Evolutionary conservation across 2,113 vertebrate genomes (phyloP).

Genomic region (Indicator maculatus): DNA sequence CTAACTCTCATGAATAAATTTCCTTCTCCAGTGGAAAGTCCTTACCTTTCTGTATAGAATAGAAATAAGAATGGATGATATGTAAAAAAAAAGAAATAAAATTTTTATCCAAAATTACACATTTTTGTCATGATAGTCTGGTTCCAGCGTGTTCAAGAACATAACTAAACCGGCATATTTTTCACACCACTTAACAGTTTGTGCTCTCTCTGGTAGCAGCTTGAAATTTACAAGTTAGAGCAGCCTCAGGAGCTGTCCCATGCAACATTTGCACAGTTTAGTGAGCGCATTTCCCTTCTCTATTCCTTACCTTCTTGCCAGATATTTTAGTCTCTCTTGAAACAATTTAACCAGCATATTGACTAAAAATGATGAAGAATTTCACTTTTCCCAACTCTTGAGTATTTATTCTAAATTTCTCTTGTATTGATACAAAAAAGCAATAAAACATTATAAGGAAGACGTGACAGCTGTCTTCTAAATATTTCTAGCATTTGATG

Average conservation of each 20-base stretch:
- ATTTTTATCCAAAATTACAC: not conserved
- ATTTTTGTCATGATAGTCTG: slow-evolving; percentile 44
- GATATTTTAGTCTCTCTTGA: not conserved
- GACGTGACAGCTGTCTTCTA: not conserved
- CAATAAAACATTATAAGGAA: not conserved
- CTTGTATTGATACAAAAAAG: not conserved
- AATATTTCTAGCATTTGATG: not conserved
- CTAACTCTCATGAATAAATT: not conserved
- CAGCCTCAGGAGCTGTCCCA: not conserved
- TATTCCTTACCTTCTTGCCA: not conserved
- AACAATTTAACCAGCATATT: not conserved
- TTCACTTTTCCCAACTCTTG: not conserved
- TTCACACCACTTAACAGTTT: not conserved
- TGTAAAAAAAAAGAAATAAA: slow-evolving; percentile 44
- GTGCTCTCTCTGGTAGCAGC: not conserved
- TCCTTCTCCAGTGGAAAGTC: not conserved
- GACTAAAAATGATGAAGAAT: not conserved
- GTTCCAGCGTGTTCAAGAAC: not conserved
- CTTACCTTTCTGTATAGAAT: slow-evolving; percentile 37
- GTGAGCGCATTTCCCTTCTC: not conserved
- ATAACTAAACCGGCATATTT: not conserved
- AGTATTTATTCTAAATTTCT: not conserved
- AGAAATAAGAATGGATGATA: slow-evolving; percentile 19
- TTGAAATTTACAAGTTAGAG: not conserved
- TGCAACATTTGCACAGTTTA: not conserved